A percentile compares a stretch with the other conserved stretches of the same genome.
Conservation (phyloP, 2,888 invertebrate genomes). For the Oegoconia quadripuncta region DNA sequence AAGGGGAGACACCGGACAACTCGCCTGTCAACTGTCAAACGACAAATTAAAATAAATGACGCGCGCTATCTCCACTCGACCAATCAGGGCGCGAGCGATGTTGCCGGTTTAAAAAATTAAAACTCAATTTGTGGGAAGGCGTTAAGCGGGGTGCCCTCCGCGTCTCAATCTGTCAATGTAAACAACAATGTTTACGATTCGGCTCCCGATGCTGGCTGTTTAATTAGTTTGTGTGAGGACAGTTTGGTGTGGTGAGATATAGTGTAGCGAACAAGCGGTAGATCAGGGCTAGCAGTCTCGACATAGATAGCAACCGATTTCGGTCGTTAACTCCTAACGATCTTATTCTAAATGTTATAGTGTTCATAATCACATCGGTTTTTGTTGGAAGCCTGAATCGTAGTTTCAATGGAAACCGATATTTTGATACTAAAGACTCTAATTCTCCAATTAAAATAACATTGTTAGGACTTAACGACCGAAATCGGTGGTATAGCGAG, state of each 20-base stretch:
- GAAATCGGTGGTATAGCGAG: too few relatives aligned
- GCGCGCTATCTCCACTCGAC: constrained; percentile 49
- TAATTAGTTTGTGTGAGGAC: constrained; percentile 58
- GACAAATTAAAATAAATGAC: constrained; percentile 77
- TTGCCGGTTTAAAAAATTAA: constrained; percentile 75
- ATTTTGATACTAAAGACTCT: too few relatives aligned
- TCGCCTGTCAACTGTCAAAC: constrained; percentile 32
- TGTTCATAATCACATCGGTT: too few relatives aligned
- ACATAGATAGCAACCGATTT: too few relatives aligned
- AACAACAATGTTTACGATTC: constrained; percentile 63
- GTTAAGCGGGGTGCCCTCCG: constrained; percentile 24
- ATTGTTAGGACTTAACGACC: too few relatives aligned
- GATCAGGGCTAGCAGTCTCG: neutral
- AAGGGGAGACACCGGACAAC: neutral
- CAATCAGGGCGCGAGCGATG: constrained; percentile 52
- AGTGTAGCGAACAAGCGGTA: constrained; percentile 9
- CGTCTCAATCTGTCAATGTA: constrained; percentile 65
- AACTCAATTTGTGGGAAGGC: constrained; percentile 56
- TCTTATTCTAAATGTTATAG: too few relatives aligned
- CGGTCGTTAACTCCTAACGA: too few relatives aligned
- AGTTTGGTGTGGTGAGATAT: constrained; percentile 19
- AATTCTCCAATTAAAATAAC: too few relatives aligned
- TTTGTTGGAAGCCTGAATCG: too few relatives aligned
- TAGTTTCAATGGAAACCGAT: too few relatives aligned
- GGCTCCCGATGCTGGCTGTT: constrained; percentile 44